Evolutionary conservation across 2,888 invertebrate species (phyloP).

Genomic region (Eupithecia vulgata): DNA sequence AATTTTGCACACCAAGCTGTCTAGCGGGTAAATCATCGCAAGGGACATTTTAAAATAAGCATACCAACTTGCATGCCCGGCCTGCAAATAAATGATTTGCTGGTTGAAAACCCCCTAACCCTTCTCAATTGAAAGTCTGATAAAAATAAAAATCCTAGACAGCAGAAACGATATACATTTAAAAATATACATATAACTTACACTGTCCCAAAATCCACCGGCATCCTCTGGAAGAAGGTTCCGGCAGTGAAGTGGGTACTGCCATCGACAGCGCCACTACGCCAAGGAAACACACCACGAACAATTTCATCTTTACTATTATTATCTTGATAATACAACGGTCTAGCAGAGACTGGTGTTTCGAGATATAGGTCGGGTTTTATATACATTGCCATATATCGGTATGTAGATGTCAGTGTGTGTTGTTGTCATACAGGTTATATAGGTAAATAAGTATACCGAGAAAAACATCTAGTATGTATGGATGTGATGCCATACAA

Average conservation of each 20-base stretch:
- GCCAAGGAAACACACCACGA: constrained; percentile 19
- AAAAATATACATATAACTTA: constrained; percentile 47
- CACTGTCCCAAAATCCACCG: constrained; percentile 58
- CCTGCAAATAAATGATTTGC: no score
- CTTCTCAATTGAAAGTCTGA: background rate
- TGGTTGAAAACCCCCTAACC: background rate
- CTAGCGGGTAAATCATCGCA: no score
- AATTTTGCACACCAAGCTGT: no score
- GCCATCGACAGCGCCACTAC: constrained; percentile 22
- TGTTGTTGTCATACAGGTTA: background rate
- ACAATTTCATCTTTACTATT: constrained; percentile 25
- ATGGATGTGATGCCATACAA: no score
- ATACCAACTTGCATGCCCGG: no score
- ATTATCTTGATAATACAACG: constrained; percentile 6
- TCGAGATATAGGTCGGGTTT: constrained; percentile 17
- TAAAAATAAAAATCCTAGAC: background rate
- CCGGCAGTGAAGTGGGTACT: background rate
- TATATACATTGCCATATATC: constrained; percentile 3
- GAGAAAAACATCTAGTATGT: no score
- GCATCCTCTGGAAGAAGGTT: constrained; percentile 54
- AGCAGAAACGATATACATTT: background rate
- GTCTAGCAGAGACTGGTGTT: constrained; percentile 11
- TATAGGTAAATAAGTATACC: background rate
- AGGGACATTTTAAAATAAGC: no score
- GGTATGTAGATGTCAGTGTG: background rate